Conservation (phyloP, 2,797 vertebrate species). For the Amblyraja radiata region DNA sequence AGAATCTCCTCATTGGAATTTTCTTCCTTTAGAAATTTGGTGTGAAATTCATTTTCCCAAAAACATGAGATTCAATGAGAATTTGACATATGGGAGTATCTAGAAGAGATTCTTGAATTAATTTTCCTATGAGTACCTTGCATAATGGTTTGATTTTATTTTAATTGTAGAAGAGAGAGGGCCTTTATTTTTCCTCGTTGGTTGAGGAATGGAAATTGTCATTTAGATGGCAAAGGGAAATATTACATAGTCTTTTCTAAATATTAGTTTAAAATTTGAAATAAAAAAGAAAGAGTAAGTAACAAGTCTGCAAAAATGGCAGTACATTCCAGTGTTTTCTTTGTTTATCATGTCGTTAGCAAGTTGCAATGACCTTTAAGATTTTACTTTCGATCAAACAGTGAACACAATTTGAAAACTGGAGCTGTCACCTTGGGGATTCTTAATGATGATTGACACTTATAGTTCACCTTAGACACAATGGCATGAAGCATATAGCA, state of each 20-base stretch:
- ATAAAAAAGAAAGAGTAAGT: neutral
- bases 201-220: neutral
- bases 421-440: slow-evolving; percentile 69
- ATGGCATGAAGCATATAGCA: slow-evolving; percentile 45
- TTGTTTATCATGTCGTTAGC: slow-evolving; percentile 62
- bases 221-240: neutral
- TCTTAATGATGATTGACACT: slow-evolving; percentile 63
- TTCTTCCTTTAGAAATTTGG: neutral
- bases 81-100: neutral
- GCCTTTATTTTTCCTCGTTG: neutral
- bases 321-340: slow-evolving; percentile 47
- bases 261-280: neutral
- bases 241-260: neutral
- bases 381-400: slow-evolving; percentile 68
- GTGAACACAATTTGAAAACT: slow-evolving; percentile 63
- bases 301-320: slow-evolving; percentile 29
- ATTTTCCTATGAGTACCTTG: neutral
- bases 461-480: slow-evolving; percentile 51
- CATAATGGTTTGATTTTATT: neutral
- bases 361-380: slow-evolving; percentile 71
- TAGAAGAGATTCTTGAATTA: neutral
- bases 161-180: neutral
- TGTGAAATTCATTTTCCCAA: neutral
- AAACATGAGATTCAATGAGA: neutral
- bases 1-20: neutral